These are phyloP conservation scores for Brachymystax lenok DNA, from an alignment of 2,797 vertebrate species.

Conservation along the genomic window DNA sequence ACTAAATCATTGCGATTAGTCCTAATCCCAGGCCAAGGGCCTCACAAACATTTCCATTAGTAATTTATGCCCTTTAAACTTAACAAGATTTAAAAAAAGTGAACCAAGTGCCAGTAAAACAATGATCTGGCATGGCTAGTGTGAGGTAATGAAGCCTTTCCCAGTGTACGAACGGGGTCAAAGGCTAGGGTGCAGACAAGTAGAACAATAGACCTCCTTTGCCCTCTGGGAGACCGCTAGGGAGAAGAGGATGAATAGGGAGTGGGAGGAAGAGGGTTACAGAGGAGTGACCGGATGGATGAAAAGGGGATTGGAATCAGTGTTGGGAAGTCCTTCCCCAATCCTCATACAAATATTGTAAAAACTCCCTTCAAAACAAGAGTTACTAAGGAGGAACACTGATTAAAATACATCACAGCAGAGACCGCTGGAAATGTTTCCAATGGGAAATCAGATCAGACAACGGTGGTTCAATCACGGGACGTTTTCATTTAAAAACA, in stretches of 20 bases:
- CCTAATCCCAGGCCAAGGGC: constrained; percentile 2
- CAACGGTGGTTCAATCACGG: background rate
- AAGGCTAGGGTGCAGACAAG: background rate
- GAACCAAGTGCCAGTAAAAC: background rate
- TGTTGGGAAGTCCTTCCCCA: background rate
- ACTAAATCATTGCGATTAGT: background rate
- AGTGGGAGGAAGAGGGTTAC: background rate
- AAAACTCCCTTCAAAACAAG: background rate
- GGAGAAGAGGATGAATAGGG: background rate
- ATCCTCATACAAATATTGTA: background rate
- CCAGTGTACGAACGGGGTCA: background rate
- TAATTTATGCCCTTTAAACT: background rate
- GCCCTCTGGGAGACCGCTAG: background rate
- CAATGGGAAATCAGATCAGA: background rate
- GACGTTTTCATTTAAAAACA: background rate
- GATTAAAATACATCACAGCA: background rate
- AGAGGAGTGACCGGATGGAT: background rate
- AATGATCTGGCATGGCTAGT: background rate
- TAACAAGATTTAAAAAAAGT: constrained; percentile 2
- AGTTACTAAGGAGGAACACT: background rate
- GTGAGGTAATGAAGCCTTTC: background rate
- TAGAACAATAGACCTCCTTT: background rate
- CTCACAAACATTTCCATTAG: background rate
- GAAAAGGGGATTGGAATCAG: background rate
- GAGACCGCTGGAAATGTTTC: background rate